Base-by-base conservation (phyloP, 2,888 invertebrate species). In the Protonemura montana region DNA sequence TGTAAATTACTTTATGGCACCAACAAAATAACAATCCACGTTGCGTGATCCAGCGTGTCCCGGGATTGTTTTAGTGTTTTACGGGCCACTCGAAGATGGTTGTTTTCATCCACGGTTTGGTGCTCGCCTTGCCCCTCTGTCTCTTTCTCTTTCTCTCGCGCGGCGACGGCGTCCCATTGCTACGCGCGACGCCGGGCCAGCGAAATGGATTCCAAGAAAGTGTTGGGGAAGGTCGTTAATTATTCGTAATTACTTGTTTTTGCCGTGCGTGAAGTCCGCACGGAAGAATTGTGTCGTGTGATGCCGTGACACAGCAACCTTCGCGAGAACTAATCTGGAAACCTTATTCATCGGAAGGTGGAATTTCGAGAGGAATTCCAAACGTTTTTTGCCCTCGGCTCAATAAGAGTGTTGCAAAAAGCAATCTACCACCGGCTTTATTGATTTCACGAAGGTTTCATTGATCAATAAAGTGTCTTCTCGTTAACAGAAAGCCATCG, bases 211-310 rank as follows among this genome's bases (percentile, higher is more conserved):
- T 82, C 29, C 29, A 5, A 13, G 59, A 30, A 82, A 29, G 27
- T 28, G 82, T 82, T 82, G 35, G 35, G 82, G 35, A 28, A 82
- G 82, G 82, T 82, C 82, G 29, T 82, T 82, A 82, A 28, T 82
- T 30, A 59, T 59, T 59, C 59, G 6, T 21, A 59, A 59, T 59
- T 59, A 59, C 21, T 59, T 59, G 59, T 59, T 59, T 10, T 10
- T 21, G 7, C 21, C 59, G 59, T 59, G 59, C 59, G 59, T 59
- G 59, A 3, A 59, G 59, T 21, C 35, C 10, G 35, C 59, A 59
- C 59, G 59, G 16, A 21, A 59, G 16, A 21, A 59, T 59, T 59
- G 13, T 59, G 59, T 59, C 59, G 21, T 21, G 59, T 59, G 59
- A 59, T 59, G 59, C 59, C n/a, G n/a, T n/a, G n/a, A n/a, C n/a